phyloP scores from a whole-genome alignment of 2,113 vertebrate species.

The Passer montanus region DNA sequence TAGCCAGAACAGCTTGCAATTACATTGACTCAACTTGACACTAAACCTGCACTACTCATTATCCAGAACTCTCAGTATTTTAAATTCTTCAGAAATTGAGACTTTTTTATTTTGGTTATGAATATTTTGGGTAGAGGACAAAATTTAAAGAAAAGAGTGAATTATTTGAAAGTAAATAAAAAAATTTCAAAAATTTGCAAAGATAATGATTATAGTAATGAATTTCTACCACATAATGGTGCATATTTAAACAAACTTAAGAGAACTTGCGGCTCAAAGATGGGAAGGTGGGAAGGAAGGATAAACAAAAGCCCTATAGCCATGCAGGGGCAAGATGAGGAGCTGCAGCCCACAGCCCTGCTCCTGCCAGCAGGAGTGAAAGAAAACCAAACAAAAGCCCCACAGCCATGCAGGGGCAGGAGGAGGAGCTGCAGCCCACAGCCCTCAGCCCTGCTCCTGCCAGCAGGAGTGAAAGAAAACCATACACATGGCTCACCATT shows the following conservation, averaged over 20 bases:
- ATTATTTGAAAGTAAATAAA: neutral
- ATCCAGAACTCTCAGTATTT: neutral
- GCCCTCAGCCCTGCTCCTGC: neutral
- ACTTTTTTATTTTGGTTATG: neutral
- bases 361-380: too few relatives aligned
- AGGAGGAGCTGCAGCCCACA: neutral
- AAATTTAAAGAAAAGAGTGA: neutral
- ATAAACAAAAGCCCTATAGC: neutral
- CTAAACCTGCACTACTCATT: neutral
- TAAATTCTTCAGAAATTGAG: neutral
- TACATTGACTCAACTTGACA: neutral
- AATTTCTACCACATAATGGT: neutral
- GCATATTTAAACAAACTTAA: neutral
- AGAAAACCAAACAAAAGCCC: neutral
- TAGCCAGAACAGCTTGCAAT: neutral
- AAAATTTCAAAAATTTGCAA: neutral
- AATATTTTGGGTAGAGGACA: neutral
- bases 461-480: neutral
- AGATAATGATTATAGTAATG: neutral
- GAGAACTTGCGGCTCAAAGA: neutral
- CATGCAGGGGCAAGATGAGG: neutral
- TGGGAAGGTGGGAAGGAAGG: neutral
- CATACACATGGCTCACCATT: rapidly evolving
- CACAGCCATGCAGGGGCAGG: neutral
- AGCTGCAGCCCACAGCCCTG: neutral